Base-by-base conservation (phyloP, 2,888 invertebrate species). In the Chymomyza amoena region DNA sequence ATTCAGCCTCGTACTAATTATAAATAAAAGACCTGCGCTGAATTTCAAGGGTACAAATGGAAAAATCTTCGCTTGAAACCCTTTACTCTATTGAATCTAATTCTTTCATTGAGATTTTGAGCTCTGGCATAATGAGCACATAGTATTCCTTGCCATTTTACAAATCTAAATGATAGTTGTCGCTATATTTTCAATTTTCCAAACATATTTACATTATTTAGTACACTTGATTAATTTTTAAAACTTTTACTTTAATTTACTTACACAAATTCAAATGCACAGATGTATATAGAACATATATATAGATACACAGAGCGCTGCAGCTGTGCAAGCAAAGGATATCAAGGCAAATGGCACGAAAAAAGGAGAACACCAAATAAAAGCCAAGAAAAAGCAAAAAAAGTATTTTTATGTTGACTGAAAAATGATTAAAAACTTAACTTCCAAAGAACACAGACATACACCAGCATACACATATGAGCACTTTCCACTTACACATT, bases 351-450 rank as follows among this genome's bases (percentile, higher is more conserved):
- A 28, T 61, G 67, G 51, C 67, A 73, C 45, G 57, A 54, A 67
- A 70, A 73, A 50, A 56, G 54, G 45, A 61, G 45, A 61, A 50
- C 15, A n/a, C 7, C 5, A 39, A 28, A 50, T 50, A 66, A 15
- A 62, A 9, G 60, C 20, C 1, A 25, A 25, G 59, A 36, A 36
- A 36, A 39, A 15, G 28, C n/a, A n/a, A n/a, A 36, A 52, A 9
- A 61, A 59, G 13, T 13, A 45, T 45, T 62, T 64, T 68, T 69
- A 66, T 71, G 77, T 66, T 75, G 77, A 82, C 82, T 82, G 77
- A 80, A 82, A 80, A 80, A 80, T 80, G 79, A 82, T 80, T 80
- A 82, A 82, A 80, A 80, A 80, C 79, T 82, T 77, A 77, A 80
- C 82, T 80, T 82, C 74, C 79, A 75, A 77, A 82, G 78, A 82